Evolutionary conservation across 2,113 vertebrate genomes (phyloP).

Genomic region (Zosterops japonicus): DNA sequence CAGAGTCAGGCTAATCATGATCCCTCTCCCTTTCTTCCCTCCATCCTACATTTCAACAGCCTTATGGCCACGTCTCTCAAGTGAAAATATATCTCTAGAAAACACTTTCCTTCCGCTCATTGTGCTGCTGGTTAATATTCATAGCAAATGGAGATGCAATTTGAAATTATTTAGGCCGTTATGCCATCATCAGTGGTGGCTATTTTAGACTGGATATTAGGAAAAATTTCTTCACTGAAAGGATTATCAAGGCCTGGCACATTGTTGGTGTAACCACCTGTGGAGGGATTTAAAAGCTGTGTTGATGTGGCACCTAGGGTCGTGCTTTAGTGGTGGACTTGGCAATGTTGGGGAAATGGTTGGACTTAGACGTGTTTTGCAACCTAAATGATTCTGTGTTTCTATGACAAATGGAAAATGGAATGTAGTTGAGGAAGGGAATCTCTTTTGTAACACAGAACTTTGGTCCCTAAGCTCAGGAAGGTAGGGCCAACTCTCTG

Average conservation of each 20-base stretch:
- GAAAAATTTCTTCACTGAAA: neutral
- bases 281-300: neutral
- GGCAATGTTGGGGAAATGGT: neutral
- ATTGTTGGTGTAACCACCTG: neutral
- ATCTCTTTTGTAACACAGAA: neutral
- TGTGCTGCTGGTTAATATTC: neutral
- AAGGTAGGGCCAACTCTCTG: neutral
- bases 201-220: neutral
- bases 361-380: neutral
- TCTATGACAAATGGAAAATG: neutral
- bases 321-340: neutral
- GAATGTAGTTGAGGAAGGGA: fast-evolving
- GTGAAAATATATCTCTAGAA: neutral
- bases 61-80: neutral
- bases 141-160: neutral
- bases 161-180: neutral
- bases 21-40: neutral
- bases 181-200: neutral
- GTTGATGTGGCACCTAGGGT: too few species aligned
- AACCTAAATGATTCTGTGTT: neutral
- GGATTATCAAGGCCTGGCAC: neutral
- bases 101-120: neutral
- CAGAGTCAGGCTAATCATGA: neutral
- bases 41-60: neutral
- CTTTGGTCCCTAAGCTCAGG: neutral